These are phyloP conservation scores for Gephyroberyx darwinii DNA, from an alignment of 2,797 vertebrate species.

Conservation along the genomic window DNA sequence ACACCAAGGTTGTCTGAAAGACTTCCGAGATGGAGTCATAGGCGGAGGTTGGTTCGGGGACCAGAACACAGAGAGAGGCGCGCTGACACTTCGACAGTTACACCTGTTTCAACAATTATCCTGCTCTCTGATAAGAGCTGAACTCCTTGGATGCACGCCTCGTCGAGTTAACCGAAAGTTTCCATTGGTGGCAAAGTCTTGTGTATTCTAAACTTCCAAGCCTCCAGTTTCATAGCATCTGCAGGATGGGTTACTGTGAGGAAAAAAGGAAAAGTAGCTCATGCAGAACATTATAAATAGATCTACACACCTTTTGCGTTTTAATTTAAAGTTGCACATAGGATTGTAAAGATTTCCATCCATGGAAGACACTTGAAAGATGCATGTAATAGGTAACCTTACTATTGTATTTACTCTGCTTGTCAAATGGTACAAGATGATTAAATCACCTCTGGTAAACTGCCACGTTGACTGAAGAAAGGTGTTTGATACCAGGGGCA, in stretches of 20 bases:
- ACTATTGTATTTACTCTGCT: conserved; percentile 34
- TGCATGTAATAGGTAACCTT: conserved; percentile 69
- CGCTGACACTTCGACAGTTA: conserved; percentile 76
- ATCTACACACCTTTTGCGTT: conserved; percentile 69
- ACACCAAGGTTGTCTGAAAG: conserved; percentile 86
- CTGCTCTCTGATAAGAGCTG: conserved; percentile 80
- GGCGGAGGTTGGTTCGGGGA: conserved; percentile 77
- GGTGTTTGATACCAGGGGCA: conserved; percentile 32
- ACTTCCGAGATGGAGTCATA: conserved; percentile 77
- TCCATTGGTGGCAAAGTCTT: conserved; percentile 72
- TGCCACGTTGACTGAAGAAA: conserved; percentile 44
- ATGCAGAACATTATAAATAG: conserved; percentile 74
- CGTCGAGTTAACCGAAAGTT: conserved; percentile 76
- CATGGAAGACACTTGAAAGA: conserved; percentile 58
- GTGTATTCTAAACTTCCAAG: conserved; percentile 74
- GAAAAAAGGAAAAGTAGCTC: conserved; percentile 40
- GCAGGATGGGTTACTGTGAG: conserved; percentile 61
- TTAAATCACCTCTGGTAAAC: conserved; percentile 60
- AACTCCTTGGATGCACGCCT: conserved; percentile 76
- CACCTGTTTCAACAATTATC: conserved; percentile 85
- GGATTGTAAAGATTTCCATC: conserved; percentile 49
- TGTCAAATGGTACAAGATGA: conserved; percentile 54
- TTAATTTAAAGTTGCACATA: conserved; percentile 75
- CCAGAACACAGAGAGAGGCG: conserved; percentile 72
- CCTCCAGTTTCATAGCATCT: conserved; percentile 62